A percentile compares a stretch with the other conserved stretches of the same genome.
phyloP scores from a whole-genome alignment of 2,113 vertebrate genomes.

The Mystacornis crossleyi region DNA sequence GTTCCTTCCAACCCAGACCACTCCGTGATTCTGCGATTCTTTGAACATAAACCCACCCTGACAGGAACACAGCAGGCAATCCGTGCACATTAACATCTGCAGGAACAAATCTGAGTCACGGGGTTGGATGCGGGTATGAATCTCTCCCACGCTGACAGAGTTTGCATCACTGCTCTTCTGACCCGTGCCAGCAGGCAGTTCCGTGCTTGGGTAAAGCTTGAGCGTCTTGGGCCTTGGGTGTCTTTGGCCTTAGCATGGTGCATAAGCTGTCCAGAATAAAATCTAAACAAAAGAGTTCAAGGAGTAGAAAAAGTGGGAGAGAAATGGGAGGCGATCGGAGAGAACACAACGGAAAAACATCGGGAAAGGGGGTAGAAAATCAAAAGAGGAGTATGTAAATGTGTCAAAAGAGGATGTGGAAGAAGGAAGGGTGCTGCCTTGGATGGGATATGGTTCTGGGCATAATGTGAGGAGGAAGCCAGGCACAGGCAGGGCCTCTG shows the following conservation, averaged over 20 bases:
- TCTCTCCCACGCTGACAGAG: not conserved
- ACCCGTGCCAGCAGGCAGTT: not conserved
- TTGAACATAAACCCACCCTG: not conserved
- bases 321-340: rapidly evolving
- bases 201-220: not conserved
- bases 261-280: not conserved
- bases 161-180: not conserved
- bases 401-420: not conserved
- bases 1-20: not conserved
- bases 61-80: not conserved
- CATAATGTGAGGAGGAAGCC: not conserved
- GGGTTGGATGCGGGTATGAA: rapidly evolving
- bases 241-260: not conserved
- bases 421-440: not conserved
- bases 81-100: not conserved
- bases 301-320: not conserved
- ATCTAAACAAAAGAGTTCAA: not conserved
- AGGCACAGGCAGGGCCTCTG: not conserved
- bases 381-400: not conserved
- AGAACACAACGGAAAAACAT: rapidly evolving
- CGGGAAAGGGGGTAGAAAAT: not conserved
- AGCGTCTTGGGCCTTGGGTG: not conserved
- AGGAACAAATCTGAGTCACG: not conserved
- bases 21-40: not conserved
- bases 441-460: not conserved